These are phyloP conservation scores for Epinephelus cyanopodus DNA, from an alignment of 2,113 vertebrate genomes.

Conservation along the genomic window DNA sequence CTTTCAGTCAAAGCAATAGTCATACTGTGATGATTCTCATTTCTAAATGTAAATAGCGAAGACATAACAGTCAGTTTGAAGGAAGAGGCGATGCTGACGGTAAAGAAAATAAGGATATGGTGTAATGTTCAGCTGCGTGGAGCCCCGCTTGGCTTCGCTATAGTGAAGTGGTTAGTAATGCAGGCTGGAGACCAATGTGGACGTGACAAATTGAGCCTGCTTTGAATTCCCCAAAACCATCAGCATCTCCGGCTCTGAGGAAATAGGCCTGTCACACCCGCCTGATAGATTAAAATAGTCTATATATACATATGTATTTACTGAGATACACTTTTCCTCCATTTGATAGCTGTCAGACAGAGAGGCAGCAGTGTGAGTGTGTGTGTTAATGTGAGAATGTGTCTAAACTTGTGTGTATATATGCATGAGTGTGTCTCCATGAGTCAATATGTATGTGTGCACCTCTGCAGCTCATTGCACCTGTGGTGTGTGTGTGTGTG, in stretches of 20 bases:
- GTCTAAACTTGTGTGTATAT: background rate
- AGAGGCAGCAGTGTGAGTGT: background rate
- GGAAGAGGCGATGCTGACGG: background rate
- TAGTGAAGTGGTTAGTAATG: conserved; percentile 20
- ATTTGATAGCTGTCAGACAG: conserved; percentile 52
- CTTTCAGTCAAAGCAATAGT: background rate
- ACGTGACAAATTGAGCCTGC: conserved; percentile 67
- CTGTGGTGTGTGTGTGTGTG: conserved; percentile 1
- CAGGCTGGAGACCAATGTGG: conserved; percentile 22
- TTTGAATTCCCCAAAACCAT: conserved; percentile 68
- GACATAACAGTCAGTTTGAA: background rate
- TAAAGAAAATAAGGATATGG: background rate
- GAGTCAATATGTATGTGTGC: background rate
- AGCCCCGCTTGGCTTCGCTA: background rate
- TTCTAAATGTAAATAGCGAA: conserved; percentile 19
- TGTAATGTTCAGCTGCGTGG: background rate
- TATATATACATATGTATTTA: conserved; percentile 69
- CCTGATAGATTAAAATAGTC: conserved; percentile 70
- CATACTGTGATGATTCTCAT: background rate
- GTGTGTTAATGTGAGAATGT: background rate
- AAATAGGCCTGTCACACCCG: conserved; percentile 73
- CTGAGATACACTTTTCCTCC: conserved; percentile 42
- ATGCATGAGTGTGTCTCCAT: background rate
- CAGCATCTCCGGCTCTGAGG: conserved; percentile 51
- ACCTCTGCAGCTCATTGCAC: background rate